Evolutionary conservation across 2,888 invertebrate species (phyloP), one percentile per base, ranked within the genome.

Genomic region (Pachliopta kotzebuea): DNA sequence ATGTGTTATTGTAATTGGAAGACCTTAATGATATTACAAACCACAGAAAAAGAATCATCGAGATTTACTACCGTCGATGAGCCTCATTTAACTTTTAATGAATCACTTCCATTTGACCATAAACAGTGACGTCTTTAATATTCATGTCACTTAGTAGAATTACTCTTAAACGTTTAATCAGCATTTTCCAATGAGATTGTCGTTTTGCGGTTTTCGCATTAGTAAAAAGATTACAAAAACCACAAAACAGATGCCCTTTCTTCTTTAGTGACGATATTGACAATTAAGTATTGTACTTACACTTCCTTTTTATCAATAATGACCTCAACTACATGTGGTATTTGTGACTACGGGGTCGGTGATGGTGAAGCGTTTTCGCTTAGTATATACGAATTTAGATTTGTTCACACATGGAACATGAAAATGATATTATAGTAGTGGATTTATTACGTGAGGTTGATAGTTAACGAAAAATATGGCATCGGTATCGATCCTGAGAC

Each of bases 71-170:
- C 24, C 50, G 56, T 60, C 55, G 55, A 60, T 57, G 60, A 53
- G 57, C 24, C 53, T 31, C 60, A 21, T 53, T 65, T 50, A 57
- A 53, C 57, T 18, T 60, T 52, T 58, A 61, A 65, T 65, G 65
- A 68, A 58, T 68, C 63, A 68, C 65, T 55, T 63, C 55, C 59
- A 67, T 61, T 57, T 62, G 60, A 56, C 55, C 58, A 54, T 49
- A 63, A 42, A 67, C 55, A 57, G 62, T 67, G 60, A 67, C 64
- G 65, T 65, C 56, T 65, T 53, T 58, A 65, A 67, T 65, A 65
- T 59, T 60, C 62, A 31, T 24, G 42, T 60, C 42, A 50, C 56
- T 60, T 65, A 60, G 56, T 53, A 42, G 60, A 56, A 60, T 64
- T 56, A 64, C 58, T 31, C 53, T 37, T 60, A 60, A 37, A 53